Conservation (phyloP, 2,888 invertebrate species). For the Hyposoter dolosus region DNA sequence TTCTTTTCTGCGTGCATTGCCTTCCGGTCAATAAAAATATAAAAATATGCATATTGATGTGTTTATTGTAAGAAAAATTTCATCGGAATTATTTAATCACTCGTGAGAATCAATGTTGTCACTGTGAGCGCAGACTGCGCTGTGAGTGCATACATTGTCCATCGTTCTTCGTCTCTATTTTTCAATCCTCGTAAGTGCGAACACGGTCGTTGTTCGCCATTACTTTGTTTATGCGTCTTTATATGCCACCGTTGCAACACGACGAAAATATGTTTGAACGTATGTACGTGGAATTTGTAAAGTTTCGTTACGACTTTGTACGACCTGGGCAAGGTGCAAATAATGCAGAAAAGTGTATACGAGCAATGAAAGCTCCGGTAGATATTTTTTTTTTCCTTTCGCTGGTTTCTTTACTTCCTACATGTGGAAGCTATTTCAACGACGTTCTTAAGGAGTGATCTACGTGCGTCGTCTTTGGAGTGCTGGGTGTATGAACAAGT, state of each 20-base stretch:
- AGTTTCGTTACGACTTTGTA: slow-evolving; percentile 25
- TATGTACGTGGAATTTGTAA: background rate
- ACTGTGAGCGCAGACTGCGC: background rate
- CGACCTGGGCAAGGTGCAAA: slow-evolving; percentile 17
- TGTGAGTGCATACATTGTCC: background rate
- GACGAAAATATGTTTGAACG: background rate
- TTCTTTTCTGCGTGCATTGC: background rate
- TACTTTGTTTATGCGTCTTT: background rate
- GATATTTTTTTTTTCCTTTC: slow-evolving; percentile 1
- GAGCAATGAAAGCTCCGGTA: slow-evolving; percentile 21
- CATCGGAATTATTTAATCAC: background rate
- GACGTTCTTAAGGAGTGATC: slow-evolving; percentile 30
- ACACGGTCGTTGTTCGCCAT: slow-evolving; percentile 1
- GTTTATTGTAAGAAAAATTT: background rate
- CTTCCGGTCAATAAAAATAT: slow-evolving; percentile 22
- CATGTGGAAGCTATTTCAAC: slow-evolving; percentile 28
- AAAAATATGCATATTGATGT: slow-evolving; percentile 3
- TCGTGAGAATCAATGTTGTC: too few relatives aligned
- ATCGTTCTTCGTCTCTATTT: slow-evolving; percentile 28
- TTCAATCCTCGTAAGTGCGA: slow-evolving; percentile 79
- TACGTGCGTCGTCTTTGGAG: slow-evolving; percentile 33
- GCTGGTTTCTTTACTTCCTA: slow-evolving; percentile 2
- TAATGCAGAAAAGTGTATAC: slow-evolving; percentile 14
- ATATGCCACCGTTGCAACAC: slow-evolving; percentile 29
- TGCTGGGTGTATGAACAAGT: slow-evolving; percentile 22